Conservation (phyloP, 2,888 invertebrate species). For the Metacarcinus magister region DNA sequence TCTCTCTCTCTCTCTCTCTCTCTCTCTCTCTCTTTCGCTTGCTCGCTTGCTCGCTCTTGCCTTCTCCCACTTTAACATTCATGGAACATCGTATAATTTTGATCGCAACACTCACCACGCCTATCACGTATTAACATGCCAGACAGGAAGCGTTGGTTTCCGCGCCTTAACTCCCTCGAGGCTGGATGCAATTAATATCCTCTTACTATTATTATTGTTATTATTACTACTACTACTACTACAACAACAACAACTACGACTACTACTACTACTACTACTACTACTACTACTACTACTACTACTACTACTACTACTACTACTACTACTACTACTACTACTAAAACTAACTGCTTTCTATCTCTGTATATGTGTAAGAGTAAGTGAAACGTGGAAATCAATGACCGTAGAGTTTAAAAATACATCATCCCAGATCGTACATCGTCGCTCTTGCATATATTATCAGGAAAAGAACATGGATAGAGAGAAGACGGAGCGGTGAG, state of each 20-base stretch:
- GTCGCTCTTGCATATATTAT: too few relatives aligned
- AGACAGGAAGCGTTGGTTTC: background rate
- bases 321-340: conserved; percentile 29
- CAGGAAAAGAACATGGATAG: too few relatives aligned
- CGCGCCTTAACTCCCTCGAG: background rate
- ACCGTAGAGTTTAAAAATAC: background rate
- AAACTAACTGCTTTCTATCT: background rate
- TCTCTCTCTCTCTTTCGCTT: background rate
- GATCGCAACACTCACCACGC: background rate
- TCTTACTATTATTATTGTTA: background rate
- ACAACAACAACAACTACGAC: background rate
- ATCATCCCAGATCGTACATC: too few relatives aligned
- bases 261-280: background rate
- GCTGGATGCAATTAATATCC: background rate
- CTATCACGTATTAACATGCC: background rate
- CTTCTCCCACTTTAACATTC: background rate
- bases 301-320: conserved; percentile 12
- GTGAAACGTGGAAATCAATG: background rate
- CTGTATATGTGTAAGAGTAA: background rate
- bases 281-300: conserved; percentile 27
- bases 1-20: background rate
- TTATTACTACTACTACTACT: background rate
- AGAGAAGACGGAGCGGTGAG: too few relatives aligned
- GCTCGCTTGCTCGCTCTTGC: background rate
- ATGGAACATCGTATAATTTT: too few relatives aligned